Evolutionary conservation across 2,797 vertebrate genomes (phyloP).

Genomic region (Chrysocyon brachyurus): DNA sequence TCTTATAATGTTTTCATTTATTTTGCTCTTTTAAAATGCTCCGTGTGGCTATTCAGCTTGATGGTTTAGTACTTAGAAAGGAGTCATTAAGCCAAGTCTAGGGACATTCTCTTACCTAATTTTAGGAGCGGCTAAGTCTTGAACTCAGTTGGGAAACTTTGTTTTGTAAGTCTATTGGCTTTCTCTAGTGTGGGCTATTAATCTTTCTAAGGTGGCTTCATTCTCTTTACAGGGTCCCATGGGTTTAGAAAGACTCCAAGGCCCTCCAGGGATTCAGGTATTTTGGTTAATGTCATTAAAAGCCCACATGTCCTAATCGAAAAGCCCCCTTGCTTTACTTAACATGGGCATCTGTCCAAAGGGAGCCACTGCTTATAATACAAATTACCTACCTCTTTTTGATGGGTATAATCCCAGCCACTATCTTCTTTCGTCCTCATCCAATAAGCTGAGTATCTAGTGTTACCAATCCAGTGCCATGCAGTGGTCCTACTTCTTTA

Average conservation of each 20-base stretch:
- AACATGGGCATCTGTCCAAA: constrained; percentile 13
- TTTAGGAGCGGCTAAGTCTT: constrained; percentile 59
- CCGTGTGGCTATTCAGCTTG: constrained; percentile 53
- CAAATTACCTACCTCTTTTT: constrained; percentile 11
- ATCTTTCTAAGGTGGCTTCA: constrained; percentile 47
- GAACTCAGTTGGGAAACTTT: constrained; percentile 65
- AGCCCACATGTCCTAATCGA: not conserved
- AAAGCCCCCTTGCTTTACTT: constrained; percentile 30
- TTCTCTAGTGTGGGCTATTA: constrained; percentile 35
- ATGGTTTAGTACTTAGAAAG: constrained; percentile 64
- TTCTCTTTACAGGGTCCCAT: constrained; percentile 90
- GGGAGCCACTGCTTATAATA: not conserved
- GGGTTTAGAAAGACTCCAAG: constrained; percentile 92
- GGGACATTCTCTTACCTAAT: constrained; percentile 59
- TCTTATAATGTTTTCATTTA: constrained; percentile 78
- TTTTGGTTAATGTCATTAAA: constrained; percentile 71
- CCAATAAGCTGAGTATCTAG: not conserved
- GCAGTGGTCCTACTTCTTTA: not conserved
- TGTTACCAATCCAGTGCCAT: not conserved
- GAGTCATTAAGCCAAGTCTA: constrained; percentile 65
- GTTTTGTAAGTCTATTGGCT: constrained; percentile 41
- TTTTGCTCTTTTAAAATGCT: constrained; percentile 72
- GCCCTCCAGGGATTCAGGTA: constrained; percentile 90
- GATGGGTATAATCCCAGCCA: constrained; percentile 20
- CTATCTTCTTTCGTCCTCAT: constrained; percentile 38